phyloP scores from a whole-genome alignment of 2,113 vertebrate species.

The Mormyrus lacerda region DNA sequence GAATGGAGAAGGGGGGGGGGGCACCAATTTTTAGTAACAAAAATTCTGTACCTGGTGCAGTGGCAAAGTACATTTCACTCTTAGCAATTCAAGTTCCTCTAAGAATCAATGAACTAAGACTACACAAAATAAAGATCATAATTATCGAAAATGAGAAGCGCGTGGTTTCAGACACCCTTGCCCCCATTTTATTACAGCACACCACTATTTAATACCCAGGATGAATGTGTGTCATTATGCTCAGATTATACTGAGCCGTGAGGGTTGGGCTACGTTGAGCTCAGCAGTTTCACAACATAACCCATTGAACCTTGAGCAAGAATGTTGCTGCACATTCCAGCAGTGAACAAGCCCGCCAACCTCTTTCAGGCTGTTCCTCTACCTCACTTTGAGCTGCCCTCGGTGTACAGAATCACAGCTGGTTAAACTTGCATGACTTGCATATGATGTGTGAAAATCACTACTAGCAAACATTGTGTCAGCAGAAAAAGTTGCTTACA shows the following conservation, averaged over 20 bases:
- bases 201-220: neutral
- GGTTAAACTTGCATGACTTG: neutral
- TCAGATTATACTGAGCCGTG: neutral
- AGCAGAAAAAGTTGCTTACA: neutral
- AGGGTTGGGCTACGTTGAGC: neutral
- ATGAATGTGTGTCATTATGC: neutral
- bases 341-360: neutral
- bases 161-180: neutral
- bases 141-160: neutral
- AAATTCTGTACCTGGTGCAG: neutral
- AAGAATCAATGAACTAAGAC: neutral
- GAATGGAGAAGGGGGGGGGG: too few species aligned
- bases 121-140: neutral
- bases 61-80: neutral
- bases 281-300: slow-evolving; percentile 10
- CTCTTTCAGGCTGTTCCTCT: neutral
- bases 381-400: neutral
- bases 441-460: neutral
- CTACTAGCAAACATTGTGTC: neutral
- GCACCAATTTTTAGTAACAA: neutral
- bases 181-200: neutral
- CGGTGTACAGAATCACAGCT: neutral
- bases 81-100: neutral
- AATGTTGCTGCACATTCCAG: neutral
- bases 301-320: neutral